Percentiles rank a stretch among this genome's conserved stretches.
Conservation (phyloP, 2,888 invertebrate species). For the Bhutanitis thaidina region DNA sequence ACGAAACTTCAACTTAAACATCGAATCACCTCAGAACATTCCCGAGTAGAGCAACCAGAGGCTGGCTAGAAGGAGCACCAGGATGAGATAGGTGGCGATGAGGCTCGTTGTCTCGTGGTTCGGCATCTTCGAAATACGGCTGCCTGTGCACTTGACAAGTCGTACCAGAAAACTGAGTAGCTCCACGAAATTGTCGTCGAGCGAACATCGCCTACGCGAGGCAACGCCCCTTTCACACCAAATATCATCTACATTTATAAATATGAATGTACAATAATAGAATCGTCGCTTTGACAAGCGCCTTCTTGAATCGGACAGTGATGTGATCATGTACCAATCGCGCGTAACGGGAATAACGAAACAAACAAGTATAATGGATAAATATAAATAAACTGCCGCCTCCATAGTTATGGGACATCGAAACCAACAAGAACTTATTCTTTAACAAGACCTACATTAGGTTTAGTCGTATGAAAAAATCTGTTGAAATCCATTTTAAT, state of each 20-base stretch:
- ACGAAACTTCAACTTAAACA: background rate
- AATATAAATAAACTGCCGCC: no score
- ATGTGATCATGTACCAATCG: conserved; percentile 19
- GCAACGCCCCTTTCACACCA: conserved; percentile 46
- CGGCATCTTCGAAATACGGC: conserved; percentile 53
- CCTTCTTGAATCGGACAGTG: conserved; percentile 23
- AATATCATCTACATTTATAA: conserved; percentile 56
- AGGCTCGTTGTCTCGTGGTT: conserved; percentile 83
- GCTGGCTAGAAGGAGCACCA: conserved; percentile 82
- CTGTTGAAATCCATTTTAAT: no score
- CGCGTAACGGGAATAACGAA: background rate
- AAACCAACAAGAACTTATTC: no score
- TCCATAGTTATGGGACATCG: no score
- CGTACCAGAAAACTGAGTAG: conserved; percentile 57
- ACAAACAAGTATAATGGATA: background rate
- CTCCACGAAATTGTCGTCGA: conserved; percentile 38
- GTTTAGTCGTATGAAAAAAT: no score
- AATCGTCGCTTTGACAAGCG: conserved; percentile 43
- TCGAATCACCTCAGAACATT: conserved; percentile 67
- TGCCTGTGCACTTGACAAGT: conserved; percentile 58
- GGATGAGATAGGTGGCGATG: conserved; percentile 84
- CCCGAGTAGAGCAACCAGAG: conserved; percentile 86
- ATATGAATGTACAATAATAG: conserved; percentile 52
- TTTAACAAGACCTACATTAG: no score
- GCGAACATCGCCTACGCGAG: conserved; percentile 42